Evolutionary conservation across 1,140 invertebrate genomes (phyloP).

Genomic region (Nasonia vitripennis): DNA sequence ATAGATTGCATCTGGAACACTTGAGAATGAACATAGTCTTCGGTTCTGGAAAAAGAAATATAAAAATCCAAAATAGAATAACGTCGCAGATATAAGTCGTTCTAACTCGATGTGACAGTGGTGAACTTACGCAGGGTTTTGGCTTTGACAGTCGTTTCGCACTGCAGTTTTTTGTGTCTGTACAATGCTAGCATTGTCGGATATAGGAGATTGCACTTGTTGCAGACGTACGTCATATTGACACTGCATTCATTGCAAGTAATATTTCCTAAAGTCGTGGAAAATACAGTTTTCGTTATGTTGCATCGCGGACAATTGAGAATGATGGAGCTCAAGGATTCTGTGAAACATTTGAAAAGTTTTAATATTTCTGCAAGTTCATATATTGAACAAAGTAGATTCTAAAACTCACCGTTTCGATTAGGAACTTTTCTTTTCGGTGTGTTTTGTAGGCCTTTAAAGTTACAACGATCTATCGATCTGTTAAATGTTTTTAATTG

Average conservation of each 20-base stretch:
- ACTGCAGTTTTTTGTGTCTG: conserved; percentile 42
- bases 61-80: too few species aligned
- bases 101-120: background rate
- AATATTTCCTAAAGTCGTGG: conserved; percentile 13
- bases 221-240: conserved; percentile 35
- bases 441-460: background rate
- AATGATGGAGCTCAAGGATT: conserved; percentile 29
- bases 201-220: conserved; percentile 32
- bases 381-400: background rate
- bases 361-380: background rate
- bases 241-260: conserved; percentile 42
- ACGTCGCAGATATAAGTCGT: background rate
- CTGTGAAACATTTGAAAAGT: background rate
- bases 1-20: background rate
- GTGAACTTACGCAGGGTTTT: background rate
- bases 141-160: background rate
- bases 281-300: conserved; percentile 24
- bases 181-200: conserved; percentile 29
- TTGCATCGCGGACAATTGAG: conserved; percentile 43
- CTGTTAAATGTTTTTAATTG: background rate
- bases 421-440: background rate
- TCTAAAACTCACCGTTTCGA: background rate
- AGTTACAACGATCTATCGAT: background rate
- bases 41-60: background rate
- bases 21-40: conserved; percentile 5